Conservation (phyloP, 2,113 vertebrate genomes). For the Tursiops truncatus region DNA sequence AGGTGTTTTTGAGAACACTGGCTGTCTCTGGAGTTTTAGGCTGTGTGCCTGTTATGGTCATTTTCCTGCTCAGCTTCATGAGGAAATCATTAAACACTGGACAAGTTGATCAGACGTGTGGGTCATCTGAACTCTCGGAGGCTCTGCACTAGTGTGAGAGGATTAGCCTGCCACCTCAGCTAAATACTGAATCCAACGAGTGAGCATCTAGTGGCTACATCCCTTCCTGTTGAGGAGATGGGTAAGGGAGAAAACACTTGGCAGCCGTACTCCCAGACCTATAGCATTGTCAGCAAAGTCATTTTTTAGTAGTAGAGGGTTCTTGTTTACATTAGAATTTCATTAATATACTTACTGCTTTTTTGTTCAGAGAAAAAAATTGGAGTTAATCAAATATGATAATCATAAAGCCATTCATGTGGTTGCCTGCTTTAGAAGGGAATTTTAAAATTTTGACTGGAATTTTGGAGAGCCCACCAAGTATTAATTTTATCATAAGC, state of each 20-base stretch:
- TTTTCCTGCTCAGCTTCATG: background rate
- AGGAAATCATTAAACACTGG: background rate
- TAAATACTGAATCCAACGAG: background rate
- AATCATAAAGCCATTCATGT: background rate
- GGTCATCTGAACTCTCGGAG: background rate
- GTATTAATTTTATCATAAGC: background rate
- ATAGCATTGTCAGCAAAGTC: background rate
- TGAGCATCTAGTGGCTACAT: background rate
- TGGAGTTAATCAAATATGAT: background rate
- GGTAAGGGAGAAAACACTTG: background rate
- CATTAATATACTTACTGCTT: background rate
- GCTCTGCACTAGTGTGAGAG: background rate
- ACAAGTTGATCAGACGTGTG: background rate
- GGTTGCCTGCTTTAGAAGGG: background rate
- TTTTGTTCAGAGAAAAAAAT: background rate
- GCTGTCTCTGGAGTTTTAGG: background rate
- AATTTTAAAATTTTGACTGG: background rate
- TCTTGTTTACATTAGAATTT: slow-evolving; percentile 48
- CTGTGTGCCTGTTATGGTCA: background rate
- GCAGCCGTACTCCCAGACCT: background rate
- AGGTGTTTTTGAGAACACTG: background rate
- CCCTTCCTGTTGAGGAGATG: background rate
- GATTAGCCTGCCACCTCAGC: background rate
- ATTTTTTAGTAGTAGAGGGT: background rate
- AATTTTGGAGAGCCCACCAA: background rate